phyloP scores from a whole-genome alignment of 2,113 vertebrate species.

The Perccottus glenii region DNA sequence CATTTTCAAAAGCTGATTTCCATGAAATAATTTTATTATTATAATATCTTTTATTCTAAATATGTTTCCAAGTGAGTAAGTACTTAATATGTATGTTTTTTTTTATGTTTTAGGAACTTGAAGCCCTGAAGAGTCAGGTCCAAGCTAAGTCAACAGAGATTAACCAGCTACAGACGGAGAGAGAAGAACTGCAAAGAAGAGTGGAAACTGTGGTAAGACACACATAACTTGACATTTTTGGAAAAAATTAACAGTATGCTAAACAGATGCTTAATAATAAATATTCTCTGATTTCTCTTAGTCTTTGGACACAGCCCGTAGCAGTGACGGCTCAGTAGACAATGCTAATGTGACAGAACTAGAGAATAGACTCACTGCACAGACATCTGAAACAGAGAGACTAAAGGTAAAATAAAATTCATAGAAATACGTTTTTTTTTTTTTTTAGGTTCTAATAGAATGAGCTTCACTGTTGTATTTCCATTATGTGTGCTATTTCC shows the following conservation, averaged over 20 bases:
- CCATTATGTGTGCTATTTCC: background rate
- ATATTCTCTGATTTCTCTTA: slow-evolving; percentile 48
- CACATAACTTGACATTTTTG: background rate
- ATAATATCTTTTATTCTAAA: no score
- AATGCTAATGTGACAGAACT: slow-evolving; percentile 68
- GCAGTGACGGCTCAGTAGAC: slow-evolving; percentile 37
- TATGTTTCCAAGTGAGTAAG: background rate
- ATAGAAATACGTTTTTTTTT: no score
- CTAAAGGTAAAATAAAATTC: slow-evolving; percentile 76
- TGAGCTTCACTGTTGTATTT: background rate
- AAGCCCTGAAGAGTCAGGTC: slow-evolving; percentile 82
- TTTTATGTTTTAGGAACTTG: slow-evolving; percentile 81
- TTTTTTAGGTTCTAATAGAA: no score
- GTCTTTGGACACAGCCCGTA: slow-evolving; percentile 57
- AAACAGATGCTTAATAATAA: background rate
- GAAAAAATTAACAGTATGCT: background rate
- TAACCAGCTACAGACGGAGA: slow-evolving; percentile 83
- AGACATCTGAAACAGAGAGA: slow-evolving; percentile 81
- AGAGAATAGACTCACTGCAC: slow-evolving; percentile 79
- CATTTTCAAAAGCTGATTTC: no score
- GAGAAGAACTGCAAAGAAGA: slow-evolving; percentile 82
- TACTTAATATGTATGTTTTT: background rate
- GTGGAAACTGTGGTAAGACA: slow-evolving; percentile 70
- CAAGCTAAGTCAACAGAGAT: slow-evolving; percentile 85
- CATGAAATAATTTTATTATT: no score